These are phyloP conservation scores for Lithobius niger DNA, from an alignment of 1,140 invertebrate species.

Conservation along the genomic window DNA sequence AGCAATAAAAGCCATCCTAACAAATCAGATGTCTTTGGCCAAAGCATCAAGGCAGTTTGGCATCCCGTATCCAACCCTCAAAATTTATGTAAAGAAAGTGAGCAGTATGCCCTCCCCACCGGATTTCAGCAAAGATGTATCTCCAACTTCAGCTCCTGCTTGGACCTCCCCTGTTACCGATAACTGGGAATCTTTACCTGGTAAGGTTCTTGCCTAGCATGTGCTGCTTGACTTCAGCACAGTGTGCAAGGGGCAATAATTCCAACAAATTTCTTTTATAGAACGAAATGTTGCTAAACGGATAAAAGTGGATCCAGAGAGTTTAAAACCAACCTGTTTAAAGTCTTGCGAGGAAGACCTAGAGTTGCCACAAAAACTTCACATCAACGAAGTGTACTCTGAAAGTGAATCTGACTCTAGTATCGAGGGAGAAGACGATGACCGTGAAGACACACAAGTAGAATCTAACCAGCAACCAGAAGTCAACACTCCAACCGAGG, in stretches of 20 bases:
- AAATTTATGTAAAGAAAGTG: slow-evolving; percentile 81
- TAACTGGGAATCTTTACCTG: background rate
- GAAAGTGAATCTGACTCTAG: background rate
- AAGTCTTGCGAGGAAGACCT: background rate
- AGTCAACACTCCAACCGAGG: too few relatives aligned
- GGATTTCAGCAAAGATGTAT: slow-evolving; percentile 17
- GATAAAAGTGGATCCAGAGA: background rate
- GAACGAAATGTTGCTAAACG: background rate
- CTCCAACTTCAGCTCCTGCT: background rate
- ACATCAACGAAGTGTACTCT: slow-evolving; percentile 1
- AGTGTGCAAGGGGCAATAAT: background rate
- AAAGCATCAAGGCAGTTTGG: slow-evolving; percentile 83
- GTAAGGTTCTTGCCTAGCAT: background rate
- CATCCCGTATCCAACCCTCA: slow-evolving; percentile 86
- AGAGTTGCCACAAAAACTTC: background rate
- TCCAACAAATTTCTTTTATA: background rate
- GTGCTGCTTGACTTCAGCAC: background rate
- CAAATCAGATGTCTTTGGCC: slow-evolving; percentile 72
- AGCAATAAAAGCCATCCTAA: slow-evolving; percentile 78
- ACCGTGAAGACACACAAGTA: background rate
- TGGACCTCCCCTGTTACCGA: background rate
- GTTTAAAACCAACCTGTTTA: background rate
- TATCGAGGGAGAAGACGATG: background rate
- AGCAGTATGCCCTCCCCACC: slow-evolving; percentile 86
- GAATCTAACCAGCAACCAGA: background rate